phyloP scores from a whole-genome alignment of 1,140 invertebrate species.

The Trichomalopsis sarcophagae region DNA sequence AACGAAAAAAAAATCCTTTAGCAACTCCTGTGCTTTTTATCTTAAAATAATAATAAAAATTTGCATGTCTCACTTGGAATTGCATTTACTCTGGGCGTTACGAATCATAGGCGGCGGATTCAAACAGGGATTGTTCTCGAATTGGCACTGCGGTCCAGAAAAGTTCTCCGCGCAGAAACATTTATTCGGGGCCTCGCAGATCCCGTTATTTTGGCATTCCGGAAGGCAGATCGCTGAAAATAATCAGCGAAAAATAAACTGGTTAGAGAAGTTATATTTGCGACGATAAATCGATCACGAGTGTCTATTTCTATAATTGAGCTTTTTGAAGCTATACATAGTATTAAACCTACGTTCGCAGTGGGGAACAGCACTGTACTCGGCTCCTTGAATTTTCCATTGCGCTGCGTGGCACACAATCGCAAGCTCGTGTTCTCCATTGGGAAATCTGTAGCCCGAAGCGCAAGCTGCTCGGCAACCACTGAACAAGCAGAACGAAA shows the following conservation, averaged over 20 bases:
- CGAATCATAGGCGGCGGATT: conserved; percentile 79
- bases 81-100: conserved; percentile 80
- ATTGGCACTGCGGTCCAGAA: conserved; percentile 85
- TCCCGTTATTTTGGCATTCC: conserved; percentile 86
- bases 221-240: conserved; percentile 82
- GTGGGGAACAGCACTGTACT: conserved; percentile 74
- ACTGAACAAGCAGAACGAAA: conserved; percentile 57
- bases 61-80: conserved; percentile 76
- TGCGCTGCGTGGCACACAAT: conserved; percentile 75
- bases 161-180: conserved; percentile 85
- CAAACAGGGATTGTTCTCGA: conserved; percentile 82
- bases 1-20: neutral
- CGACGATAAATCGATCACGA: too few species aligned
- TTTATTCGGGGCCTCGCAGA: conserved; percentile 82
- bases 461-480: conserved; percentile 78
- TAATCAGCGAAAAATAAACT: neutral
- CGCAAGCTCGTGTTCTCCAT: conserved; percentile 74
- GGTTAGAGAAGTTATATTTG: too few species aligned
- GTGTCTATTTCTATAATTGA: too few species aligned
- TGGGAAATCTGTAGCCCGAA: conserved; percentile 77
- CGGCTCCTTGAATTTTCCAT: conserved; percentile 76
- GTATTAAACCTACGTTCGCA: conserved; percentile 78
- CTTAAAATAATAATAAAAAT: neutral
- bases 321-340: neutral
- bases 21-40: conserved; percentile 38